Evolutionary conservation across 37 sponge, comb jelly and placozoan genomes (phyloP), one percentile per base, ranked within the genome.

Genomic region (Mnemiopsis leidyi): DNA sequence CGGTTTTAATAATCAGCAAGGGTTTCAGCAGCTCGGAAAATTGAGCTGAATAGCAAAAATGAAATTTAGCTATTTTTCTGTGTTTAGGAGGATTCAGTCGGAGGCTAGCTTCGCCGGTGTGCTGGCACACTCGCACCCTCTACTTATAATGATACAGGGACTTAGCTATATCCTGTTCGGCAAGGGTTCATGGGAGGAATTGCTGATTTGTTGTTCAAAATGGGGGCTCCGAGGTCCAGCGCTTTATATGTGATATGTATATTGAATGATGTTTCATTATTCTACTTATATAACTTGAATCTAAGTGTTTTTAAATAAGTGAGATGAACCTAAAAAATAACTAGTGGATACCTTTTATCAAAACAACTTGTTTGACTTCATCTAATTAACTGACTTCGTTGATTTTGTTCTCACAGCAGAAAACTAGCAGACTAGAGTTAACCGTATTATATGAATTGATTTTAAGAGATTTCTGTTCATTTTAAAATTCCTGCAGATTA

Each of bases 1-100:
- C 18, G 33, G 35, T 21, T 77, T 77, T 32, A 34, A 32, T 34
- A 77, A 32, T 32, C 79, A 77, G 36, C 79, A 28, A 13, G 61
- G 61, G 13, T 48, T 48, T 34, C 79, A 77, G 18, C 79, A 77
- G 36, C 79, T 77, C 2, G 79, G 79, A 1, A 77, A 77, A 5
- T 32, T 77, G 20, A 77, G 79, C 79, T 77, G 79, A 77, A 3
- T 34, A 25, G 7, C 16, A 32, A 48, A 13, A 48, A 13, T 18
- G 61, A 13, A 48, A 5, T 48, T 48, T 48, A 48, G 61, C 13
- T 48, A 5, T 48, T 48, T 18, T 48, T 48, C 61, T 48, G 9
- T 48, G n/a, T 48, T 13, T 48, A 48, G 61, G 61, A 48, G 61
- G 61, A 48, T 5, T 48, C 61, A 48, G 61, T 48, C 61, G 13